These are phyloP conservation scores for Leuciscus idus DNA, from an alignment of 2,113 vertebrate genomes.

Conservation along the genomic window DNA sequence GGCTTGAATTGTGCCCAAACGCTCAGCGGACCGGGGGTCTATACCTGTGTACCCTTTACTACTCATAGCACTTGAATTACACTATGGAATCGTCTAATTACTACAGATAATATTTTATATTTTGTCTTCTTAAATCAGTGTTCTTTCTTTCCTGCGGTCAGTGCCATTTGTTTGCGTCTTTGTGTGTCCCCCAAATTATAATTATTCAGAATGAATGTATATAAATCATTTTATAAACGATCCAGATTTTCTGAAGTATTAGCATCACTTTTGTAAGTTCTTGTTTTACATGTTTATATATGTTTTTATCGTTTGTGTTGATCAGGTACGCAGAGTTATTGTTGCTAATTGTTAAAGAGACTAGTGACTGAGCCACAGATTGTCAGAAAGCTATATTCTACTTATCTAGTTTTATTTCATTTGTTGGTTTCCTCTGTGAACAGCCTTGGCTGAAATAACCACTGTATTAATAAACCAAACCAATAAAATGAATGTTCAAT, in stretches of 20 bases:
- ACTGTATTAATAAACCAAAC: slow-evolving; percentile 83
- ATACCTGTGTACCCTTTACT: slow-evolving; percentile 64
- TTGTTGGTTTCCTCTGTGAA: slow-evolving; percentile 75
- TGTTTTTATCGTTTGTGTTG: slow-evolving; percentile 57
- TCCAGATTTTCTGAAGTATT: slow-evolving; percentile 76
- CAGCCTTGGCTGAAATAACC: slow-evolving; percentile 77
- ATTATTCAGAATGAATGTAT: slow-evolving; percentile 78
- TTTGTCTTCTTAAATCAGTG: slow-evolving; percentile 76
- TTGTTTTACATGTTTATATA: slow-evolving; percentile 63
- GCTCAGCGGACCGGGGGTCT: slow-evolving; percentile 40
- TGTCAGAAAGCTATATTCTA: slow-evolving; percentile 77
- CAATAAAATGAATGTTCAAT: slow-evolving; percentile 79
- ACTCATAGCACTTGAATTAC: slow-evolving; percentile 80
- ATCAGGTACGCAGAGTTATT: slow-evolving; percentile 71
- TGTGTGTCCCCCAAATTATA: slow-evolving; percentile 60
- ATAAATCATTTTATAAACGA: slow-evolving; percentile 76
- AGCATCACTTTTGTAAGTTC: slow-evolving; percentile 68
- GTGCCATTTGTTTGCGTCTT: slow-evolving; percentile 62
- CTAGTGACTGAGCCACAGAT: slow-evolving; percentile 81
- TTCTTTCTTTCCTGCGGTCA: slow-evolving; percentile 69
- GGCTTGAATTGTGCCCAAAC: slow-evolving; percentile 36
- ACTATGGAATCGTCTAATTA: slow-evolving; percentile 71
- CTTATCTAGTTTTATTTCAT: slow-evolving; percentile 71
- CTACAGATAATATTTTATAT: slow-evolving; percentile 69
- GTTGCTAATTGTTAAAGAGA: slow-evolving; percentile 72